phyloP scores from a whole-genome alignment of 2,888 invertebrate species.

The Platycnemis pennipes region DNA sequence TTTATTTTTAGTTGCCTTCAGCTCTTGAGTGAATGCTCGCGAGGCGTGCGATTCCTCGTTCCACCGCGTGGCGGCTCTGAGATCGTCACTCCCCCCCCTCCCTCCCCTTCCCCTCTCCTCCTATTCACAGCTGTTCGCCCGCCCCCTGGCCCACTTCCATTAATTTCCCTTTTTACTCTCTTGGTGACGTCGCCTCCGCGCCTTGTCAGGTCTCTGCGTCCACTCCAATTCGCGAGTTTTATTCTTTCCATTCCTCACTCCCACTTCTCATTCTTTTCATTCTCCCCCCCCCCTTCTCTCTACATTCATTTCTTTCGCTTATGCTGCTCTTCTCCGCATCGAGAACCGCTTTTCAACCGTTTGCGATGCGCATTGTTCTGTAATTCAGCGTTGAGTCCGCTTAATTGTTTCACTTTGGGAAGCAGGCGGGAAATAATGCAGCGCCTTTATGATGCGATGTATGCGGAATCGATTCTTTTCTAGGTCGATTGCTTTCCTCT shows the following conservation, averaged over 20 bases:
- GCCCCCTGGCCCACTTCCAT: background rate
- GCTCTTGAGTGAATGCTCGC: background rate
- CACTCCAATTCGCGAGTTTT: background rate
- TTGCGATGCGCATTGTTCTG: no score
- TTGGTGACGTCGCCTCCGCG: background rate
- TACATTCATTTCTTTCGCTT: background rate
- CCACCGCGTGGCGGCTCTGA: background rate
- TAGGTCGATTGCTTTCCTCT: no score
- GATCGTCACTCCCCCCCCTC: background rate
- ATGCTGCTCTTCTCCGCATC: no score
- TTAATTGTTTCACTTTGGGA: no score
- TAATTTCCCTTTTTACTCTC: conserved; percentile 41
- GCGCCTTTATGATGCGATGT: no score
- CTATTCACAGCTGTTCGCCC: background rate
- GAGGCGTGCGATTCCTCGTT: background rate
- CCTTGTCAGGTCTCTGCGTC: background rate
- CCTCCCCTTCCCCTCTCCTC: background rate
- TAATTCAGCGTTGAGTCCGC: no score
- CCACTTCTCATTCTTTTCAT: background rate
- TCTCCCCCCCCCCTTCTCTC: background rate
- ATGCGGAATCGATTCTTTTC: no score
- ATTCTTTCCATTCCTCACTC: background rate
- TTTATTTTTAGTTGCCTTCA: background rate
- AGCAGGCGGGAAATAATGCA: no score
- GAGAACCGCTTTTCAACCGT: no score